phyloP scores from a whole-genome alignment of 1,140 invertebrate species.

The Bombus polaris region DNA sequence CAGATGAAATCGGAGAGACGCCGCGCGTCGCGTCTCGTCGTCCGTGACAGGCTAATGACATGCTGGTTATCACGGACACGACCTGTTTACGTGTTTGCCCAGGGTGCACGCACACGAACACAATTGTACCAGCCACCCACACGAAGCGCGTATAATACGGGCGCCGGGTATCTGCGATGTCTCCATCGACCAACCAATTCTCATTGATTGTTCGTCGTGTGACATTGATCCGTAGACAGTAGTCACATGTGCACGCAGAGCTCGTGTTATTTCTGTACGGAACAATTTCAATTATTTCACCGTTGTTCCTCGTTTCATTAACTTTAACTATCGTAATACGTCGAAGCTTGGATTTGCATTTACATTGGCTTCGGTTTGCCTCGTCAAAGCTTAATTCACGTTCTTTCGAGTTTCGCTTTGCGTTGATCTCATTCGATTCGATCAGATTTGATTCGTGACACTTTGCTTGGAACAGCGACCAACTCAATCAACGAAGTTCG shows the following conservation, averaged over 20 bases:
- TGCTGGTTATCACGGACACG: neutral
- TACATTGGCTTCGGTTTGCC: no score
- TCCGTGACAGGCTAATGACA: conserved; percentile 53
- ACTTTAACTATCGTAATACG: no score
- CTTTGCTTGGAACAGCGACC: no score
- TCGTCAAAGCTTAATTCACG: no score
- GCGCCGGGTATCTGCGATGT: conserved; percentile 21
- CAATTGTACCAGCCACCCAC: neutral
- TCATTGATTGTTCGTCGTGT: neutral
- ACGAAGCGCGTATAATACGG: neutral
- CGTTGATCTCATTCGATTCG: no score
- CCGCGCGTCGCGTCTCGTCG: conserved; percentile 23
- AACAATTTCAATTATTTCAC: neutral
- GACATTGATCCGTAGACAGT: conserved; percentile 23
- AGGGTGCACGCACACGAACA: neutral
- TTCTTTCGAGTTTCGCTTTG: no score
- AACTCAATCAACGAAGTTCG: no score
- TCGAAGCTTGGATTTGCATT: no score
- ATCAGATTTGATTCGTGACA: no score
- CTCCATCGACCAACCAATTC: no score
- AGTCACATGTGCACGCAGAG: neutral
- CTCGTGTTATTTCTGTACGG: neutral
- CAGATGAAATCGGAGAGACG: conserved; percentile 40
- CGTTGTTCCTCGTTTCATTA: no score
- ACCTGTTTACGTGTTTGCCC: neutral